Percentiles rank a stretch among this genome's conserved stretches.
phyloP scores from a whole-genome alignment of 2,113 vertebrate species.

The Martes martes region DNA sequence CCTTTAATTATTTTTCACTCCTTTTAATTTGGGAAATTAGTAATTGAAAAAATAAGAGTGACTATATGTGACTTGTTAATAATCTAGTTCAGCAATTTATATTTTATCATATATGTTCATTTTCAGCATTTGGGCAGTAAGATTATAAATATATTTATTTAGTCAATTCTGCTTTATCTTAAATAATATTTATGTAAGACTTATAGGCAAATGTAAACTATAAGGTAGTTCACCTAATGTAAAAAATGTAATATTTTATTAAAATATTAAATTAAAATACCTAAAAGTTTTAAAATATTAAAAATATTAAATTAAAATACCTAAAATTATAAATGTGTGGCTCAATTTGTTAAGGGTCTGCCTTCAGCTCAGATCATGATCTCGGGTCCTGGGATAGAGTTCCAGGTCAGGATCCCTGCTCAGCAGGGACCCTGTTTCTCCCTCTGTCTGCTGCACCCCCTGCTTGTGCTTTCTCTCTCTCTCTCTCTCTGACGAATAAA shows the following conservation, averaged over 20 bases:
- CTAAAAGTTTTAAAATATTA: neutral
- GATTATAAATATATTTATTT: neutral
- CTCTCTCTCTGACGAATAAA: too few species aligned
- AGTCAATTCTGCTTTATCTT: neutral
- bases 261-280: neutral
- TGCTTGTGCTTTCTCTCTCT: too few species aligned
- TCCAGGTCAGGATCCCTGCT: fast-evolving
- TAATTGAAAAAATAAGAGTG: neutral
- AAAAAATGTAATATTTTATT: neutral
- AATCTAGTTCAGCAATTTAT: neutral
- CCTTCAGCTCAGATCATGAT: neutral
- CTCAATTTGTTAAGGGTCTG: neutral
- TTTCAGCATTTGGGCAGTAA: neutral
- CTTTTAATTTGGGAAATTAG: neutral
- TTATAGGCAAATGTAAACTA: neutral
- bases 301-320: neutral
- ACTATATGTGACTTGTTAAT: neutral
- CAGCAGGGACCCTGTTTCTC: too few species aligned
- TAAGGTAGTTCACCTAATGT: neutral
- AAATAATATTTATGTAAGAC: neutral
- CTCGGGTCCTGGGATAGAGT: too few species aligned
- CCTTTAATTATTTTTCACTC: too few species aligned
- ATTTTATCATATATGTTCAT: neutral
- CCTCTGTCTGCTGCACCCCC: too few species aligned
- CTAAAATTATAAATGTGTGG: neutral